A percentile compares a stretch with the other conserved stretches of the same genome.
Conservation (phyloP, 2,113 vertebrate species). For the Gymnogyps californianus region DNA sequence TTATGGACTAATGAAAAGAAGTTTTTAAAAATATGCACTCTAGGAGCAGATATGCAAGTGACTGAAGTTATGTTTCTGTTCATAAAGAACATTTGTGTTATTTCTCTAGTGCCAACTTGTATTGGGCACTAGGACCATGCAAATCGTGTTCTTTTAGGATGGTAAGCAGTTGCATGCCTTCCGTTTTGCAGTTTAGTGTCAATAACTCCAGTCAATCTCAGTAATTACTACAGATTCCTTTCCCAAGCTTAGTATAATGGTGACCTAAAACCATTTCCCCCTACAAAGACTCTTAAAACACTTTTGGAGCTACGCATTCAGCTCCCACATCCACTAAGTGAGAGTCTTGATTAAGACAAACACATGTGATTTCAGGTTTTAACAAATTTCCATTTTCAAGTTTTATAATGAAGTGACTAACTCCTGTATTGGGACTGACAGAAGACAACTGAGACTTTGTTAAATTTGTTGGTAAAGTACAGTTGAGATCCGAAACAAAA, state of each 20-base stretch:
- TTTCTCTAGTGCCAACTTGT: background rate
- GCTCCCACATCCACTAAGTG: conserved; percentile 74
- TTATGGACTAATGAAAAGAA: background rate
- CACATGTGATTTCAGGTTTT: conserved; percentile 71
- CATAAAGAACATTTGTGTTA: background rate
- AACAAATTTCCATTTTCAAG: conserved; percentile 55
- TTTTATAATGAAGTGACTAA: conserved; percentile 85
- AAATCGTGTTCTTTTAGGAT: background rate
- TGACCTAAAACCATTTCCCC: background rate
- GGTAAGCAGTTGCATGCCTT: background rate
- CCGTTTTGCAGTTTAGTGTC: background rate
- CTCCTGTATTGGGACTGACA: conserved; percentile 90
- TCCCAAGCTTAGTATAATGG: background rate
- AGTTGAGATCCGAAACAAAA: conserved; percentile 84
- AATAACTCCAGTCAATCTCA: background rate
- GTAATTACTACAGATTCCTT: background rate
- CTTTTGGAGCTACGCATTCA: conserved; percentile 37
- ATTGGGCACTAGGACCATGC: background rate
- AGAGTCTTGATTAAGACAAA: conserved; percentile 86
- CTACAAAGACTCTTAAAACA: background rate
- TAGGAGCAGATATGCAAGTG: background rate
- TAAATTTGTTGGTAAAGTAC: conserved; percentile 74
- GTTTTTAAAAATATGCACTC: background rate
- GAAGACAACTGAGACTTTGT: conserved; percentile 79
- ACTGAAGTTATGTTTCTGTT: background rate